A percentile compares a stretch with the other conserved stretches of the same genome.
phyloP scores from a whole-genome alignment of 2,113 vertebrate species.

The Etheostoma spectabile region DNA sequence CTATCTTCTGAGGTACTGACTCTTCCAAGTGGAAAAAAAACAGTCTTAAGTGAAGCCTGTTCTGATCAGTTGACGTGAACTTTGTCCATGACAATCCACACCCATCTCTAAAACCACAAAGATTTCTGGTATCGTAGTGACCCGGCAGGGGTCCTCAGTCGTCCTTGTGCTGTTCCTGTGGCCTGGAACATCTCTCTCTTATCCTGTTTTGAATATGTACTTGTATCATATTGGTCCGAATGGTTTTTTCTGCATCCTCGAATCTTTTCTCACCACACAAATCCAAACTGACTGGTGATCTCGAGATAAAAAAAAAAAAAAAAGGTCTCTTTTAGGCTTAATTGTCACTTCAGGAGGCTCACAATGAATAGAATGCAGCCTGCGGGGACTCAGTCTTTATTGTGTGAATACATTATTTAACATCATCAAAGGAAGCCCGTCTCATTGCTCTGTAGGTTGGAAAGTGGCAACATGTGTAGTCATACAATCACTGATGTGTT shows the following conservation, averaged over 20 bases:
- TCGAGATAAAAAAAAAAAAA: too few species aligned
- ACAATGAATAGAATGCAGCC: slow-evolving; percentile 38
- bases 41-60: slow-evolving; percentile 31
- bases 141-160: slow-evolving; percentile 44
- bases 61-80: slow-evolving; percentile 35
- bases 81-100: slow-evolving; percentile 26
- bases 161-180: slow-evolving; percentile 8
- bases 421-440: slow-evolving; percentile 40
- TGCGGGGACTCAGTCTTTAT: slow-evolving; percentile 56
- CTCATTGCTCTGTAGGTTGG: slow-evolving; percentile 32
- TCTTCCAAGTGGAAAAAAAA: slow-evolving; percentile 15
- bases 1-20: neutral
- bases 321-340: too few species aligned
- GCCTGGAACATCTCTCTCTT: neutral
- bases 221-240: neutral
- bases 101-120: slow-evolving; percentile 51
- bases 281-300: too few species aligned
- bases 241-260: neutral
- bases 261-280: neutral
- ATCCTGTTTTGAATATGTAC: neutral
- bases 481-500: slow-evolving; percentile 27
- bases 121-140: slow-evolving; percentile 64
- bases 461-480: slow-evolving; percentile 31
- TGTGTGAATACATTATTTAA: slow-evolving; percentile 60
- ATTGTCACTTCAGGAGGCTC: slow-evolving; percentile 35